phyloP scores from a whole-genome alignment of 2,888 invertebrate genomes.

The Thysanoteuthis rhombus region DNA sequence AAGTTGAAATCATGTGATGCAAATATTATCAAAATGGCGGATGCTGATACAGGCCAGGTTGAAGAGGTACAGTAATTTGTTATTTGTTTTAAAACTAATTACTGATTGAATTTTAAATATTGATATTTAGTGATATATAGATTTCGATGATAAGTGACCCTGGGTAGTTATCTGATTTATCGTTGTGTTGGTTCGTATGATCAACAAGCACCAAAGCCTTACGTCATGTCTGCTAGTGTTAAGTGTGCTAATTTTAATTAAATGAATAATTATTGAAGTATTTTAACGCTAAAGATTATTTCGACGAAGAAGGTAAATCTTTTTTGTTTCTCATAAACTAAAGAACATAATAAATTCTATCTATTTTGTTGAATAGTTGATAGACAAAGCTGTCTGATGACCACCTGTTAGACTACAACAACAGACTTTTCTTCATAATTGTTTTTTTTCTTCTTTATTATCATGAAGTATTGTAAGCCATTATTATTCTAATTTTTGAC shows the following conservation, averaged over 20 bases:
- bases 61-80: conserved; percentile 16
- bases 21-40: conserved; percentile 25
- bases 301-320: neutral
- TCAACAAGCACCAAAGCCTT: neutral
- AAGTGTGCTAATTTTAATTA: no score
- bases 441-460: neutral
- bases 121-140: neutral
- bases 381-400: neutral
- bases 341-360: neutral
- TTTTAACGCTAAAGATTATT: neutral
- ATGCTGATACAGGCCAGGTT: conserved; percentile 24
- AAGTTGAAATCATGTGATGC: neutral
- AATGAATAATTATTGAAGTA: neutral
- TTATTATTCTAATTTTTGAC: no score
- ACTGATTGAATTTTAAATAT: neutral
- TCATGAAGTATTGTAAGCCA: no score
- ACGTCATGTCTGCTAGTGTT: neutral
- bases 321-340: neutral
- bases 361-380: neutral
- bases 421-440: neutral
- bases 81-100: neutral
- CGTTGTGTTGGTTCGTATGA: neutral
- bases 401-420: neutral
- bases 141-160: neutral
- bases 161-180: neutral